Evolutionary conservation across 2,888 invertebrate species (phyloP), one percentile per base, ranked within the genome.

Genomic region (Diplolepis rosae): DNA sequence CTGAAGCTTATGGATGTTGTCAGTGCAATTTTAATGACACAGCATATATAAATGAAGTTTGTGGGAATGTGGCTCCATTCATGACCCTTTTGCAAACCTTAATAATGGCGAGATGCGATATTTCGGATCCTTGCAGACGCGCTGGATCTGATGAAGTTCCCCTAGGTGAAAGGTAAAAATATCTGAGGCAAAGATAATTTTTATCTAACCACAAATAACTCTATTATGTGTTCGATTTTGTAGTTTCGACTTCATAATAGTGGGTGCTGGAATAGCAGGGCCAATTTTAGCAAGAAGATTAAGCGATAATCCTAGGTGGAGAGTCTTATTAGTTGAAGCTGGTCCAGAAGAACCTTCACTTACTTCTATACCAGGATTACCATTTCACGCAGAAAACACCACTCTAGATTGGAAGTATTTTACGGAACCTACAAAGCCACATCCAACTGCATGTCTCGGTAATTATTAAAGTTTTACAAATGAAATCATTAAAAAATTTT

Each of bases 331-430:
- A 54, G 82, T 90, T 28, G 90, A 90, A 80, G 90, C 90, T 3
- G 90, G 90, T 6, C 90, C 90, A 0, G 89, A 89, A 72, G 90
- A 90, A 78, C 90, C 90, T 2, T 84, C 88, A 24, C 83, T 87
- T 76, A 89, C 89, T 2, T 81, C 87, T 3, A 79, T 90, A 50
- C 90, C 90, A 1, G 89, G 87, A 7, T 82, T 89, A 24, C 87
- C 89, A 0, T 85, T 87, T 39, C 84, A 85, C 28, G 86, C 89
- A 0, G 72, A 88, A 15, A 86, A 87, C 18, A 87, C 89, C 9
- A 71, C 84, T 7, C 84, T 91, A 18, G 91, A 91, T 78, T 91
- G 91, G 91, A 86, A 88, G 1, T 91, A 89, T 77, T 85, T 86
- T 74, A 91, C 91, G 0, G 90, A 90, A 76, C 90, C 90, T 0